Conservation (phyloP, 2,113 vertebrate species). For the human region DNA sequence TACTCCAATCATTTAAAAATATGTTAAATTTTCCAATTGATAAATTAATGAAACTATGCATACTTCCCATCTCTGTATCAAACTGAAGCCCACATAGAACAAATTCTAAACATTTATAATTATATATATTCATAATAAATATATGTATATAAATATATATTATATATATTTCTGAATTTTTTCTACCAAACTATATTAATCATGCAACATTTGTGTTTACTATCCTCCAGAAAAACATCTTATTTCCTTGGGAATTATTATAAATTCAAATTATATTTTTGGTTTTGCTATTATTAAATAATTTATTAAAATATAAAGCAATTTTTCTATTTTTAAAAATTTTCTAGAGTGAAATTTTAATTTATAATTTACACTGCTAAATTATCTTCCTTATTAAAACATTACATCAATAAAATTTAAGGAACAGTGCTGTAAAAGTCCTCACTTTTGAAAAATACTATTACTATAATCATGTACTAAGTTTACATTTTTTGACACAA, state of each 20-base stretch:
- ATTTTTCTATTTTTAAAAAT: not conserved
- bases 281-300: not conserved
- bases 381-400: not conserved
- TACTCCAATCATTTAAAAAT: not conserved
- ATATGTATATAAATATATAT: not conserved
- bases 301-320: not conserved
- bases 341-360: not conserved
- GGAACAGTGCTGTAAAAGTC: not conserved
- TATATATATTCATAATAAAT: not conserved
- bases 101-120: not conserved
- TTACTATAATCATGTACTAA: constrained; percentile 9
- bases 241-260: not conserved
- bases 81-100: not conserved
- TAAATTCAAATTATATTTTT: not conserved
- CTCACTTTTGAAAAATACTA: not conserved
- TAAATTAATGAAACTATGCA: not conserved
- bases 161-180: not conserved
- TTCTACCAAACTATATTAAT: not conserved
- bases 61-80: not conserved
- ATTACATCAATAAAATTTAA: not conserved
- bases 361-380: not conserved
- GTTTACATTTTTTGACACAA: not conserved
- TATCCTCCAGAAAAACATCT: not conserved
- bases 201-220: not conserved
- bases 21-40: not conserved